Evolutionary conservation across 2,113 vertebrate genomes (phyloP).

Genomic region (Sebastes schlegelii): DNA sequence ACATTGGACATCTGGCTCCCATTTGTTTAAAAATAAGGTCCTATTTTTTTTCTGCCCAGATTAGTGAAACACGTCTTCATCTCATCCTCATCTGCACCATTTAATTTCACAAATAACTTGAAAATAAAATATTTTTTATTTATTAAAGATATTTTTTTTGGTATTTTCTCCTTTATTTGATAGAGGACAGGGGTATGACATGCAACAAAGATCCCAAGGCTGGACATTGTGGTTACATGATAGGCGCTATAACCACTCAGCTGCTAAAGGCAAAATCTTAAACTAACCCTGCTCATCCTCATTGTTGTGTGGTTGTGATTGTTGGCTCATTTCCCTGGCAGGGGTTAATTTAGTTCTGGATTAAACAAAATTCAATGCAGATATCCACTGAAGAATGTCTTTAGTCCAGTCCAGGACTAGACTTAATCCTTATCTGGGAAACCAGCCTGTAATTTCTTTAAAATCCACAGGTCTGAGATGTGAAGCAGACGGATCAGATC

Average conservation of each 20-base stretch:
- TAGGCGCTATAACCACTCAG: neutral
- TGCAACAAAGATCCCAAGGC: neutral
- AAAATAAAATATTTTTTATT: neutral
- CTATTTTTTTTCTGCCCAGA: neutral
- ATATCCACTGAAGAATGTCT: neutral
- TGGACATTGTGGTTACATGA: neutral
- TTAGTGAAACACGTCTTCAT: neutral
- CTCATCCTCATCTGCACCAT: neutral
- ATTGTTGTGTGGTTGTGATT: neutral
- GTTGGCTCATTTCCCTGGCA: neutral
- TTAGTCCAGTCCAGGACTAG: neutral
- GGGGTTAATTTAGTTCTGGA: neutral
- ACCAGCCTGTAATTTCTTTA: constrained; percentile 3
- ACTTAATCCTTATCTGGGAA: constrained; percentile 22
- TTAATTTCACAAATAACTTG: neutral
- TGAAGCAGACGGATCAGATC: constrained; percentile 23
- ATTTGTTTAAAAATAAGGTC: neutral
- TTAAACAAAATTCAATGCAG: constrained; percentile 14
- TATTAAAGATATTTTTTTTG: no score
- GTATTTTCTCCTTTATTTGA: neutral
- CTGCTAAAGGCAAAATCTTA: neutral
- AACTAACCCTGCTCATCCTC: neutral
- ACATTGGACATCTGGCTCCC: neutral
- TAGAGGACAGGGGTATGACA: neutral
- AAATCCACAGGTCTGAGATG: constrained; percentile 13